Conservation (phyloP, 1,140 invertebrate species). For the Archegozetes longisetosus region DNA sequence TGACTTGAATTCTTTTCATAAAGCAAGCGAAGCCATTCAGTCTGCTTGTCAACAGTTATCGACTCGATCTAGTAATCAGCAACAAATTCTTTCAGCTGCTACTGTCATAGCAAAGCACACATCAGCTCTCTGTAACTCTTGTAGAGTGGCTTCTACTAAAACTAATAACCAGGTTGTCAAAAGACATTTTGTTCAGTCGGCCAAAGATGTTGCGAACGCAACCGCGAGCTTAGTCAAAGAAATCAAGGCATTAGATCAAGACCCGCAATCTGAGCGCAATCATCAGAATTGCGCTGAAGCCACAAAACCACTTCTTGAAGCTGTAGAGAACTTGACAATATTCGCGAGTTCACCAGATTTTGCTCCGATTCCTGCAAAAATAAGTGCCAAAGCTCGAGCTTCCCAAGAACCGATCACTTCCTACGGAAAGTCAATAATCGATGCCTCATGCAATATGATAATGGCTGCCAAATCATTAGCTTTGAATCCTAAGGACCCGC, state of each 20-base stretch:
- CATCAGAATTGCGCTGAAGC: constrained; percentile 56
- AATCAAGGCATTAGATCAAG: constrained; percentile 73
- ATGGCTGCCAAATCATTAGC: constrained; percentile 74
- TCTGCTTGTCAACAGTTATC: constrained; percentile 63
- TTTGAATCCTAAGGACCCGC: constrained; percentile 71
- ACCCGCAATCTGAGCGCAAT: constrained; percentile 54
- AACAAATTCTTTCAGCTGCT: constrained; percentile 73
- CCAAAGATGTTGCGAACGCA: constrained; percentile 91
- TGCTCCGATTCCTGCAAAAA: constrained; percentile 72
- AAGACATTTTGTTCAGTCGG: constrained; percentile 89
- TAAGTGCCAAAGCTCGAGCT: constrained; percentile 49
- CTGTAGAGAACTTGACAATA: constrained; percentile 77
- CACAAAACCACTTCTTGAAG: constrained; percentile 67
- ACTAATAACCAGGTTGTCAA: constrained; percentile 85
- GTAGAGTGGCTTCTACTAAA: constrained; percentile 74
- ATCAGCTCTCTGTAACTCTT: constrained; percentile 83
- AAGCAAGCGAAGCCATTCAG: constrained; percentile 74
- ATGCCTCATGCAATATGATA: constrained; percentile 76
- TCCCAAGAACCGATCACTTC: constrained; percentile 71
- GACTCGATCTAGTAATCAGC: constrained; percentile 57
- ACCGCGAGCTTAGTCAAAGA: constrained; percentile 86
- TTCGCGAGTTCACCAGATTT: constrained; percentile 90
- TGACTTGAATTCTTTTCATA: constrained; percentile 71
- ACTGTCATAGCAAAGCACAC: constrained; percentile 93
- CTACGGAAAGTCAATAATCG: constrained; percentile 61